Evolutionary conservation across 2,113 vertebrate genomes (phyloP).

Genomic region (Nesogale talazaci): DNA sequence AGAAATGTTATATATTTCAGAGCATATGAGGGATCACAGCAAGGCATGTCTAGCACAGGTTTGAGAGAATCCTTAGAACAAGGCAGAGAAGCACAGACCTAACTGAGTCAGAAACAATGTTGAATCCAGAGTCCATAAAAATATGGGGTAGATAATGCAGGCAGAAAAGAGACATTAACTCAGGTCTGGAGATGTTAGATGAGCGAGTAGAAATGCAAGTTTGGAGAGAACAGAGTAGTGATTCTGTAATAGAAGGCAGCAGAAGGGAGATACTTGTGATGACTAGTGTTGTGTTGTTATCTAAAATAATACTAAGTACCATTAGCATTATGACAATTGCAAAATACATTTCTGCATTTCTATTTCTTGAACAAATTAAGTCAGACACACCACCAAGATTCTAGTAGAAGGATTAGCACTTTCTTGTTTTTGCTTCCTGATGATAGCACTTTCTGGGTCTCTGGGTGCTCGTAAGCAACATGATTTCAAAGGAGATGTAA

Average conservation of each 20-base stretch:
- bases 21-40: not conserved
- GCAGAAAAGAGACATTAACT: not conserved
- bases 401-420: not conserved
- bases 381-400: not conserved
- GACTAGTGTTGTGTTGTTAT: not conserved
- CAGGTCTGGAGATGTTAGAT: not conserved
- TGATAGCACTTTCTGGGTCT: not conserved
- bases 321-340: not conserved
- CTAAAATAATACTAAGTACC: not conserved
- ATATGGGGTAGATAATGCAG: not conserved
- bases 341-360: not conserved
- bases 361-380: constrained; percentile 2
- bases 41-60: not conserved
- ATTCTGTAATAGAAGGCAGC: not conserved
- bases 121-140: not conserved
- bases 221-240: not conserved
- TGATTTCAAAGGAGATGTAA: not conserved
- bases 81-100: not conserved
- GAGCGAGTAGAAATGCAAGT: not conserved
- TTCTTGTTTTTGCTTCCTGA: constrained; percentile 8
- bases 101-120: not conserved
- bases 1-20: not conserved
- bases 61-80: not conserved
- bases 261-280: not conserved
- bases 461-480: not conserved